These are phyloP conservation scores for Clarias platycephalus DNA, from an alignment of 2,797 vertebrate species.

Conservation along the genomic window DNA sequence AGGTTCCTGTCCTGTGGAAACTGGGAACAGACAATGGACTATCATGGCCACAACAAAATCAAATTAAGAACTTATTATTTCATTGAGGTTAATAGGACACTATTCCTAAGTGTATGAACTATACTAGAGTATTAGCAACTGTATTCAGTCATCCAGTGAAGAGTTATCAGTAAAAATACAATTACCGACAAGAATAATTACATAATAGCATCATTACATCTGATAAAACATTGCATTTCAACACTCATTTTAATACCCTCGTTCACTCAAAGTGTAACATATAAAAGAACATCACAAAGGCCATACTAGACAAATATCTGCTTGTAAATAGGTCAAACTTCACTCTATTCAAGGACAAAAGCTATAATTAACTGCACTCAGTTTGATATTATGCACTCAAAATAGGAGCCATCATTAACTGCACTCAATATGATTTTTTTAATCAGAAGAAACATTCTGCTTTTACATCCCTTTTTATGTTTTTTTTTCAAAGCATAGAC, in stretches of 20 bases:
- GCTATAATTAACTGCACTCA: constrained; percentile 20
- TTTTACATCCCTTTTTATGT: neutral
- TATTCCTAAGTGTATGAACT: neutral
- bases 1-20: neutral
- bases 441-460: constrained; percentile 21
- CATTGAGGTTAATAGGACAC: constrained; percentile 3
- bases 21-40: constrained; percentile 1
- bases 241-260: neutral
- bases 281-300: neutral
- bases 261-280: neutral
- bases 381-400: neutral
- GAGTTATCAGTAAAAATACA: neutral
- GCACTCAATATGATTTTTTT: constrained; percentile 22
- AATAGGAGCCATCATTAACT: constrained; percentile 44
- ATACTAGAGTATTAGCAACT: neutral
- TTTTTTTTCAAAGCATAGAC: too few species aligned
- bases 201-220: neutral
- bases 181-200: neutral
- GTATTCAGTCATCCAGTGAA: neutral
- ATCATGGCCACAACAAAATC: neutral
- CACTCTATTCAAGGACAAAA: constrained; percentile 28
- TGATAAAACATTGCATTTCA: neutral
- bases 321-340: constrained; percentile 40
- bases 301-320: neutral
- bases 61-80: constrained; percentile 16